Base-by-base conservation (phyloP, 2,113 vertebrate species). In the Psilopogon haemacephalus region DNA sequence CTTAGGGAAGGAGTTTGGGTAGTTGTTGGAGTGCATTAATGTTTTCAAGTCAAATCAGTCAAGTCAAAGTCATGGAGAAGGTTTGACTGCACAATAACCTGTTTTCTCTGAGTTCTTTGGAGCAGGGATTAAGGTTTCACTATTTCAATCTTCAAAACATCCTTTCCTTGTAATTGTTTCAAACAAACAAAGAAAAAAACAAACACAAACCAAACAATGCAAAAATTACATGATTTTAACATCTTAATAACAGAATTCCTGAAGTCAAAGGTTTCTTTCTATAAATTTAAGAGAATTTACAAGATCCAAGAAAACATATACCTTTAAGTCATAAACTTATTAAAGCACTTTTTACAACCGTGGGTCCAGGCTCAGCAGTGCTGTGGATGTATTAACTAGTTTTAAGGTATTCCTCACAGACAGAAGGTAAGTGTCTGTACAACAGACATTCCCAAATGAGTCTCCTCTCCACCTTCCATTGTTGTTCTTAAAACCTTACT, bases 11-110 rank as follows among this genome's bases (percentile, higher is more conserved):
- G 52, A 83, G 64, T 71, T 94, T 30, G 74, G 71, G 52, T 64
- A 68, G 69, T 80, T 94, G 54, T 88, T 88, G 88, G 54, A 1
- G 5, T 69, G 78, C 52, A 38, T 77, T 83, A 37, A 33, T 89
- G 59, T 90, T 93, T 95, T 94, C 76, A 68, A 78, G 60, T 80
- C 56, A 58, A 87, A 92, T 89, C 75, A 77, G 65, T 46, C 68
- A 68, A 91, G 64, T 44, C 48, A 86, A 84, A 32, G 69, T 64
- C 48, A 48, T 16, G 38, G 44, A 69, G 48, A 42, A 83, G 65
- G 64, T 91, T n/a, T 71, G 56, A 56, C 87, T 88, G 30, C 42
- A 38, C 48, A 80, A 52, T 40, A 54, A 91, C 30, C 20, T 55
- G 37, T 28, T 28, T 37, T 44, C 50, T 77, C 14, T 32, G 33